phyloP scores from a whole-genome alignment of 2,797 vertebrate genomes.

The Gymnoscopelus microlampas region DNA sequence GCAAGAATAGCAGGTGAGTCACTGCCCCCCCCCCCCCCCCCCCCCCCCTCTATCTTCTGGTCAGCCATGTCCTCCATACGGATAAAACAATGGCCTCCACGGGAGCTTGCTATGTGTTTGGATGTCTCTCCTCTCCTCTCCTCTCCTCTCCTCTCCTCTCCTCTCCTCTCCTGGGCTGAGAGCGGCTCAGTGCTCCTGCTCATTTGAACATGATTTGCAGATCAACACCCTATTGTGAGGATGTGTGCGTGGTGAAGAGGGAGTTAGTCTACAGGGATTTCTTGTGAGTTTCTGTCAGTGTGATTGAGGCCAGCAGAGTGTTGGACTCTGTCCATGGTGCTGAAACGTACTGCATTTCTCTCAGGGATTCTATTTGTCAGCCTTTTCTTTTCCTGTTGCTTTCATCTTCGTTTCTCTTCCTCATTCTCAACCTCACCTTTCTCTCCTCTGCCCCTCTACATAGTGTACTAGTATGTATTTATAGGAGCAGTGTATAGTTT shows the following conservation, averaged over 20 bases:
- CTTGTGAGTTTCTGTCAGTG: neutral
- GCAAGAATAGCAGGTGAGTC: constrained; percentile 92
- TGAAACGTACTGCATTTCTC: constrained; percentile 45
- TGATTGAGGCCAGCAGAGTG: constrained; percentile 30
- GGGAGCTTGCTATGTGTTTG: constrained; percentile 13
- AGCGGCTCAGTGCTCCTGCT: constrained; percentile 15
- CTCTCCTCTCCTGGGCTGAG: constrained; percentile 6
- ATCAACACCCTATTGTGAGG: constrained; percentile 14
- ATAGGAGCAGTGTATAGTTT: too few relatives aligned
- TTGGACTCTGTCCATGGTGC: constrained; percentile 62
- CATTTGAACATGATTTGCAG: constrained; percentile 20
- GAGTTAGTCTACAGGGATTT: neutral
- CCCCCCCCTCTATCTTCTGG: neutral
- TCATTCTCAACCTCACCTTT: constrained; percentile 3
- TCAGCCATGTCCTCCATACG: constrained; percentile 7
- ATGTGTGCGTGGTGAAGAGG: constrained; percentile 11
- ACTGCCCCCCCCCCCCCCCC: neutral
- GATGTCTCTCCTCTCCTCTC: constrained; percentile 16
- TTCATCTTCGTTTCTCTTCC: constrained; percentile 9
- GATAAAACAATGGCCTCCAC: constrained; percentile 28
- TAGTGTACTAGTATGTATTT: too few relatives aligned
- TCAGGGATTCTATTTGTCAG: constrained; percentile 8
- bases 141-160: constrained; percentile 10
- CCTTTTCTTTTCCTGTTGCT: neutral
- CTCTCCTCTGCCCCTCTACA: neutral